Evolutionary conservation across 2,797 vertebrate species (phyloP), one percentile per base, ranked within the genome.

Genomic region (Acrossocheilus wenchowensis): DNA sequence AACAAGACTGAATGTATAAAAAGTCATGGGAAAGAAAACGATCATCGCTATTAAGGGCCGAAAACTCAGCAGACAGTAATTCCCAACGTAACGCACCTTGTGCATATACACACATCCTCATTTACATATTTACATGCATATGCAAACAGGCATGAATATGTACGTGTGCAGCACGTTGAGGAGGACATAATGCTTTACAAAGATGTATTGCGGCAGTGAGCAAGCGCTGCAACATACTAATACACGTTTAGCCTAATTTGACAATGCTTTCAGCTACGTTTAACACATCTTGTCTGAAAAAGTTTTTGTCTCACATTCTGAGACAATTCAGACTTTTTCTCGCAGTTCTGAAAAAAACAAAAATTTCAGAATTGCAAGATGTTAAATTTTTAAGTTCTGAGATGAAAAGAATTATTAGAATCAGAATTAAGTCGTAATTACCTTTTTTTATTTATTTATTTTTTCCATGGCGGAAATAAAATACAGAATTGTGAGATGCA

Each of bases 1-100:
- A 92, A 87, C n/a, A 78, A 86, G 78, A 80, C 39, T 78, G 73
- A 90, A 89, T 79, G 85, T 75, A 94, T 86, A 92, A 90, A 85
- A 88, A 75, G 81, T 77, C 86, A 74, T 81, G 83, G 82, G 84
- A 45, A 77, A 48, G 83, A 86, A 72, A 83, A 78, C 50, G 57
- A 74, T 71, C 23, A 62, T 34, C 52, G 19, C 26, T 21, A 81
- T 64, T 60, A 79, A 14, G 39, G 74, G 66, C 57, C 6, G 30
- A 79, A 66, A 86, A 77, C 64, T 66, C 78, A 15, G 12, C 50
- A 74, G n/a, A 75, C 17, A 73, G 43, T 54, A 23, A 80, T 81
- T 69, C 39, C 71, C 73, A 52, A 39, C 4, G 14, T 62, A 62
- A 77, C 45, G 10, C 48, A 11, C n/a, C 62, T 69, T 36, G 64